Conservation (phyloP, 2,797 vertebrate genomes). For the Periparus ater region DNA sequence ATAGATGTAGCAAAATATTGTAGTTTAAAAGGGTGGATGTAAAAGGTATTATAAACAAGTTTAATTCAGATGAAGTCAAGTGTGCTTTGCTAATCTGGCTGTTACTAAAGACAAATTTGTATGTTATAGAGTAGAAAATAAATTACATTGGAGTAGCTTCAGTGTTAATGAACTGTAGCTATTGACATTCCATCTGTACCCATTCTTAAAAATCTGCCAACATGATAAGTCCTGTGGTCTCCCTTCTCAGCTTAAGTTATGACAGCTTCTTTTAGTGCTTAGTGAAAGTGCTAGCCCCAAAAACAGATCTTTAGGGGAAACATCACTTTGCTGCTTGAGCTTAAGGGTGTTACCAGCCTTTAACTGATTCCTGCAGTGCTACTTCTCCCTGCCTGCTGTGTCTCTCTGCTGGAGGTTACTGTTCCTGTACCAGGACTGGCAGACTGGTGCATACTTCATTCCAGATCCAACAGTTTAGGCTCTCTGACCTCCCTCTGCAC, state of each 20-base stretch:
- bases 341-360: background rate
- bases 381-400: background rate
- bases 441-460: background rate
- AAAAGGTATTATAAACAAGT: background rate
- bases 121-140: background rate
- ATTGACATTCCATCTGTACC: background rate
- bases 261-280: background rate
- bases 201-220: background rate
- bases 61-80: background rate
- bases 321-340: fast-evolving
- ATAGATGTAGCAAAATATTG: background rate
- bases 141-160: background rate
- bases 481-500: background rate
- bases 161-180: background rate
- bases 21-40: background rate
- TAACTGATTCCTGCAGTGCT: background rate
- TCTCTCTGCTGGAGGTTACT: background rate
- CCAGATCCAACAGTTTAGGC: background rate
- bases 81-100: background rate
- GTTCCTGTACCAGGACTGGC: background rate
- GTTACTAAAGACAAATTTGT: background rate
- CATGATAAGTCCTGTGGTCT: background rate
- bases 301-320: background rate
- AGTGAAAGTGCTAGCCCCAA: background rate
- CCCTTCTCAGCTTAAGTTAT: background rate